These are phyloP conservation scores for Perodicticus potto DNA, from an alignment of 2,797 vertebrate species.

Conservation along the genomic window DNA sequence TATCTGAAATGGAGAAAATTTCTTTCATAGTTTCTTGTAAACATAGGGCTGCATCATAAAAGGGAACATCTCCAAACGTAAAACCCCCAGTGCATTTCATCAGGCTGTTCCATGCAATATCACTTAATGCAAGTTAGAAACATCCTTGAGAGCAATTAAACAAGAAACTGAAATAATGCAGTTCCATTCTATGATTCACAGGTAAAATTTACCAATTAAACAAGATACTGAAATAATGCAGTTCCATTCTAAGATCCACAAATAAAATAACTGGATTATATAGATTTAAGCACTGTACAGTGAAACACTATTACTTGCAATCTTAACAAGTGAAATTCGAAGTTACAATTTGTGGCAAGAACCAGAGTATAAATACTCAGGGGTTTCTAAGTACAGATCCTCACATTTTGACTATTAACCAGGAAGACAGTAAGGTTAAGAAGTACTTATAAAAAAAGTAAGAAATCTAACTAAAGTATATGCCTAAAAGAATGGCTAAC, in stretches of 20 bases:
- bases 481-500: not conserved
- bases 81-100: not conserved
- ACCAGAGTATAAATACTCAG: not conserved
- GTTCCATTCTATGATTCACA: not conserved
- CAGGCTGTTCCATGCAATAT: not conserved
- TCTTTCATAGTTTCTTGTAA: not conserved
- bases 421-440: not conserved
- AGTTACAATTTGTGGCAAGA: constrained; percentile 6
- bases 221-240: not conserved
- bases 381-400: not conserved
- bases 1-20: not conserved
- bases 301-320: not conserved
- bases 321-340: not conserved
- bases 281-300: not conserved
- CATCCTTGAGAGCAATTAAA: not conserved
- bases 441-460: not conserved
- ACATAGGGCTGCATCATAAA: not conserved
- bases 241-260: not conserved
- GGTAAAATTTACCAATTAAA: not conserved
- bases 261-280: not conserved
- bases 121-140: not conserved
- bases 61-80: not conserved
- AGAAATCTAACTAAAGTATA: not conserved
- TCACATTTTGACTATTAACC: not conserved
- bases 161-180: not conserved